These are phyloP conservation scores for Ptilonorhynchus violaceus DNA, from an alignment of 2,113 vertebrate genomes.

Conservation along the genomic window DNA sequence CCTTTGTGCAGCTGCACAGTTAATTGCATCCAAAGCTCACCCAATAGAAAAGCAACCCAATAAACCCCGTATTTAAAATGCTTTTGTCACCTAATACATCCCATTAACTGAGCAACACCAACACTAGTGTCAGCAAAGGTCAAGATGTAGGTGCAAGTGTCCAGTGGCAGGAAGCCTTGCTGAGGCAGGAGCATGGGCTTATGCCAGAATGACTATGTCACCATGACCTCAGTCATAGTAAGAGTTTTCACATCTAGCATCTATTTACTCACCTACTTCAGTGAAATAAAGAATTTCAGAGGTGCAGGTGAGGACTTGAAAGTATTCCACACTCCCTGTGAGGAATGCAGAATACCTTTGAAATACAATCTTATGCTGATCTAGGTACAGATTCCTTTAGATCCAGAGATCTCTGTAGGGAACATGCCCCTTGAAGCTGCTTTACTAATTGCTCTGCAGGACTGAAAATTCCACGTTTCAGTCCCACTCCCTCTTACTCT, in stretches of 20 bases:
- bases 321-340: not conserved
- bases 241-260: not conserved
- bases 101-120: not conserved
- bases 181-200: not conserved
- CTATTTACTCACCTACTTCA: conserved; percentile 12
- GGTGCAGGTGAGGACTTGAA: conserved; percentile 3
- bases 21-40: not conserved
- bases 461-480: not conserved
- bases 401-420: not conserved
- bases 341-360: conserved; percentile 27
- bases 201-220: not conserved
- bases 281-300: conserved; percentile 30
- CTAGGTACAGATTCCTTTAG: not conserved
- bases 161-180: not conserved
- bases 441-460: not conserved
- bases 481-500: not conserved
- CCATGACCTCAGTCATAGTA: not conserved
- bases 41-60: not conserved
- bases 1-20: not conserved
- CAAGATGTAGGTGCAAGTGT: not conserved
- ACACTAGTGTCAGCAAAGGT: not conserved
- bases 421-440: not conserved
- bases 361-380: not conserved
- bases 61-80: not conserved
- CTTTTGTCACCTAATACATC: not conserved